Conservation (phyloP, 2,113 vertebrate species). For the Tupaia tana region DNA sequence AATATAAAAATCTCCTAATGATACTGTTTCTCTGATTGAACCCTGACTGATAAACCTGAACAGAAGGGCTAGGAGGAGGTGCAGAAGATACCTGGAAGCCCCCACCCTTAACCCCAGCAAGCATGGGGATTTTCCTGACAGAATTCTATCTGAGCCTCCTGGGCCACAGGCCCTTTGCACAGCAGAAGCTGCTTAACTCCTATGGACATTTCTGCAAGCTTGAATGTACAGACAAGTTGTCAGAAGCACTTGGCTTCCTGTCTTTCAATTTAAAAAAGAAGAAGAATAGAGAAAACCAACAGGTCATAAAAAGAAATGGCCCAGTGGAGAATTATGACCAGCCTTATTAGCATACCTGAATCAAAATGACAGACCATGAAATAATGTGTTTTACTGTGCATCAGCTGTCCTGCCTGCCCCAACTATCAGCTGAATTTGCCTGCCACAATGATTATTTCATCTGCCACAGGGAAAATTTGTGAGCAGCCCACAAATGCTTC, state of each 20-base stretch:
- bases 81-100: background rate
- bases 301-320: conserved; percentile 54
- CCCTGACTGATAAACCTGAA: background rate
- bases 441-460: conserved; percentile 81
- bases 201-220: background rate
- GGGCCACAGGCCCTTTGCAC: background rate
- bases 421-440: conserved; percentile 66
- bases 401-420: conserved; percentile 71
- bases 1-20: background rate
- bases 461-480: conserved; percentile 68
- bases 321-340: conserved; percentile 63
- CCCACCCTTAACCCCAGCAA: background rate
- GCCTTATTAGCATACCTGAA: conserved; percentile 73
- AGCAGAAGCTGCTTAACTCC: background rate
- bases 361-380: conserved; percentile 83
- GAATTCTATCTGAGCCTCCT: conserved; percentile 21
- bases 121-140: background rate
- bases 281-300: background rate
- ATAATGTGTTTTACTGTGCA: conserved; percentile 70
- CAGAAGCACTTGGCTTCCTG: conserved; percentile 64
- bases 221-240: background rate
- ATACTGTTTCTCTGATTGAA: conserved; percentile 2
- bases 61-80: background rate
- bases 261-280: conserved; percentile 61
- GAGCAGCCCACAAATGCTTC: conserved; percentile 54